Evolutionary conservation across 2,888 invertebrate genomes (phyloP).

Genomic region (Cephus runcator): DNA sequence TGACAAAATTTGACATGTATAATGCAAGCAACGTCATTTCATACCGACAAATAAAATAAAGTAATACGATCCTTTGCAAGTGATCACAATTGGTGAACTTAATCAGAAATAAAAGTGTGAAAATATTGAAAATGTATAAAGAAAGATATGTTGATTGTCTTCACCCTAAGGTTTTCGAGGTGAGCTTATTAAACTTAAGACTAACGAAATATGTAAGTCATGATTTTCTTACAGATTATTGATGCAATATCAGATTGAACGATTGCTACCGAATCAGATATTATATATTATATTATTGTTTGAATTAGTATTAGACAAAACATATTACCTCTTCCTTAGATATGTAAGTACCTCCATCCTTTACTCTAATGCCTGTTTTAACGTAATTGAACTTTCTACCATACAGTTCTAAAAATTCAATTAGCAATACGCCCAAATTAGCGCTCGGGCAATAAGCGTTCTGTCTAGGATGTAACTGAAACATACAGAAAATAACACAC

Average conservation of each 20-base stretch:
- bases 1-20: neutral
- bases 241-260: neutral
- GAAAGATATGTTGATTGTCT: neutral
- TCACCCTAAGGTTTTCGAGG: neutral
- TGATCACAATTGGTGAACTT: neutral
- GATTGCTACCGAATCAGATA: neutral
- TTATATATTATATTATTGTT: neutral
- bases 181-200: conserved; percentile 2
- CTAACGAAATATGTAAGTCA: conserved; percentile 7
- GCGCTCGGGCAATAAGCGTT: conserved; percentile 72
- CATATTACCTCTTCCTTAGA: conserved; percentile 83
- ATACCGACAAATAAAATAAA: neutral
- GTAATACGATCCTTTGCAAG: neutral
- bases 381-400: conserved; percentile 97
- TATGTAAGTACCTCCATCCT: conserved; percentile 93
- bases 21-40: neutral
- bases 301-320: neutral
- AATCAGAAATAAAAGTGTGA: neutral
- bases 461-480: conserved; percentile 86
- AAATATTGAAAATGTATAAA: neutral
- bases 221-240: conserved; percentile 12
- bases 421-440: conserved; percentile 93
- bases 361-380: conserved; percentile 92
- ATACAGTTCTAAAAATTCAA: conserved; percentile 98
- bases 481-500: conserved; percentile 18